Conservation (phyloP, 1,140 invertebrate species). For the Nylanderia fulva region DNA sequence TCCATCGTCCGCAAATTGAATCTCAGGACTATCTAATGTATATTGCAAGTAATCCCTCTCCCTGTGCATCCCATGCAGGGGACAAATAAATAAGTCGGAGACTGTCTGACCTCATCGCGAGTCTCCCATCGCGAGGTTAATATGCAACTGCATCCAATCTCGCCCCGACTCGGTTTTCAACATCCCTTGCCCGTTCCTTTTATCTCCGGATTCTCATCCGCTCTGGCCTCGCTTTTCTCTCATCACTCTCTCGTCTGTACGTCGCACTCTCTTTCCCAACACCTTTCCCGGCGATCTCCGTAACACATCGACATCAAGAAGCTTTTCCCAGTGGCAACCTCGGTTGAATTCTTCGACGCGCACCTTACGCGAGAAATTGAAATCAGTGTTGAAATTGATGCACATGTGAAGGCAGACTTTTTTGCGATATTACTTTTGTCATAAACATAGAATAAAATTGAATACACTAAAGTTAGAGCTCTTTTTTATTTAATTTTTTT, state of each 20-base stretch:
- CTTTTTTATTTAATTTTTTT: neutral
- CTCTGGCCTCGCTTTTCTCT: neutral
- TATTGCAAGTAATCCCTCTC: conserved; percentile 12
- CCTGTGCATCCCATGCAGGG: neutral
- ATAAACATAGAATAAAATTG: neutral
- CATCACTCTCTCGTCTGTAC: conserved; percentile 13
- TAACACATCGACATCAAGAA: neutral
- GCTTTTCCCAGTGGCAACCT: conserved; percentile 4
- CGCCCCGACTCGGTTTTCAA: conserved; percentile 36
- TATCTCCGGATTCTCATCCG: conserved; percentile 22
- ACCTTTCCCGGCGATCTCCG: neutral
- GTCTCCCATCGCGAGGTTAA: conserved; percentile 39
- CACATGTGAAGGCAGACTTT: neutral
- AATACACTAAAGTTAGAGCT: neutral
- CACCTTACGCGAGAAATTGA: conserved; percentile 1
- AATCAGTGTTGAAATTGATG: neutral
- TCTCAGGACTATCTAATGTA: conserved; percentile 39
- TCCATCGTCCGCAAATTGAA: conserved; percentile 44
- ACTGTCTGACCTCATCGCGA: conserved; percentile 29
- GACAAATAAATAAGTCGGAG: conserved; percentile 53
- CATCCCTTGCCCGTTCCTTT: conserved; percentile 26
- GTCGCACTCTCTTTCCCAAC: neutral
- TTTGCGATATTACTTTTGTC: neutral
- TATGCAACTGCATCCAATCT: conserved; percentile 60
- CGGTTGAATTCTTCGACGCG: conserved; percentile 16